phyloP scores from a whole-genome alignment of 2,113 vertebrate genomes.

The Haplochromis burtoni region DNA sequence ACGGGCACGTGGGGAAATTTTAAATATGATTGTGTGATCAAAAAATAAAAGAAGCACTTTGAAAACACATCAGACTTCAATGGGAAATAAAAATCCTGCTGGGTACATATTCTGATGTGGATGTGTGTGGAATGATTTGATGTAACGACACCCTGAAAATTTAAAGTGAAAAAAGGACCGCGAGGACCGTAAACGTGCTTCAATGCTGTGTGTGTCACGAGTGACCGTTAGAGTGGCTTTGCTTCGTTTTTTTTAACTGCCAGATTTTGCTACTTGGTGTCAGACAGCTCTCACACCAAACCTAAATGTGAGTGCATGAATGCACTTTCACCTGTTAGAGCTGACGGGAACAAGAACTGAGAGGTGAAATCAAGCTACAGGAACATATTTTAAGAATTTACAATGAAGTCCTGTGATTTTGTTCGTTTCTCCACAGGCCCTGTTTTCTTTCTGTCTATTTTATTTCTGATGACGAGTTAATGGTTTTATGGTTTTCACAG shows the following conservation, averaged over 20 bases:
- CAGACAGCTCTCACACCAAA: not conserved
- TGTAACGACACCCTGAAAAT: accelerated
- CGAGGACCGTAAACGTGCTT: not conserved
- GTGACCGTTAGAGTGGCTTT: accelerated
- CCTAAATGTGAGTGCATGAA: not conserved
- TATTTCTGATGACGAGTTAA: not conserved
- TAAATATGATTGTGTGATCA: not conserved
- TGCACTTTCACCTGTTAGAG: not conserved
- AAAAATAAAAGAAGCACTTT: not conserved
- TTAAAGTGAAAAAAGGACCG: accelerated
- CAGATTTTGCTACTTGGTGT: not conserved
- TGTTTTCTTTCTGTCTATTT: not conserved
- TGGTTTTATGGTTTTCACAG: not conserved
- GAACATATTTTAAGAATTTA: not conserved
- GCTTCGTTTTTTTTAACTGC: not conserved
- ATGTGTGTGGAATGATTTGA: not conserved
- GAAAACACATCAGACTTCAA: not conserved
- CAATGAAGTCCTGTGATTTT: not conserved
- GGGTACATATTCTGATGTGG: not conserved
- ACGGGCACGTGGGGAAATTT: accelerated
- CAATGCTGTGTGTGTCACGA: accelerated
- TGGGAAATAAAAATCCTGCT: not conserved
- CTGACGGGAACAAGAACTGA: not conserved
- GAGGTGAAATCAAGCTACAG: not conserved
- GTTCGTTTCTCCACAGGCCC: accelerated